A percentile compares a stretch with the other conserved stretches of the same genome.
Conservation (phyloP, 92 coral and sea anemone species). For the Paramuricea clavata region DNA sequence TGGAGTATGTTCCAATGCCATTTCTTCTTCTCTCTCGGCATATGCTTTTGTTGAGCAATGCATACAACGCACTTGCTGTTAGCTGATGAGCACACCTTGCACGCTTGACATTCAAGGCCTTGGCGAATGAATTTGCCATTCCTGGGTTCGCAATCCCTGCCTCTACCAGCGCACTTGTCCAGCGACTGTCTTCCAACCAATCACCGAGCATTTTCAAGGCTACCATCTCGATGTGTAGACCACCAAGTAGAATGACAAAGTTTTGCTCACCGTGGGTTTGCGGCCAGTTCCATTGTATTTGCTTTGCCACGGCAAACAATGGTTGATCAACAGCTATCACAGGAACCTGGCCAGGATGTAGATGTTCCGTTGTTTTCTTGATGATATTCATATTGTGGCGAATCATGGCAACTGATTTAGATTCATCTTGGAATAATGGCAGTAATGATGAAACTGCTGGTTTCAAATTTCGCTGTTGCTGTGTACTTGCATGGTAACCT, state of each 20-base stretch:
- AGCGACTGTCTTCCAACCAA: conserved; percentile 56
- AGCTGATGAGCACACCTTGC: conserved; percentile 77
- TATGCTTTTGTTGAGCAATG: conserved; percentile 61
- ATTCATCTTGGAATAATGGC: conserved; percentile 52
- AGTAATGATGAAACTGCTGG: conserved; percentile 37
- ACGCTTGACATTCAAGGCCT: conserved; percentile 56
- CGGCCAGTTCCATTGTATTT: conserved; percentile 61
- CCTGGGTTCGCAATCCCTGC: conserved; percentile 42
- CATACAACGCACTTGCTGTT: conserved; percentile 68
- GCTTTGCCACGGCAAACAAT: conserved; percentile 27
- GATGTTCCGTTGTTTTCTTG: conserved; percentile 35
- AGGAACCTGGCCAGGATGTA: conserved; percentile 24
- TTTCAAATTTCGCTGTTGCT: background rate
- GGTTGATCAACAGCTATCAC: conserved; percentile 38
- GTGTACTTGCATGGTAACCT: conserved; percentile 65
- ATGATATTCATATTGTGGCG: conserved; percentile 51
- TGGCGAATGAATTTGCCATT: conserved; percentile 40
- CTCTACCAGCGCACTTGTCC: conserved; percentile 49
- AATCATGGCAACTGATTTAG: conserved; percentile 54
- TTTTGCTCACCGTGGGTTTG: conserved; percentile 52
- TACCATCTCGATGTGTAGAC: conserved; percentile 53
- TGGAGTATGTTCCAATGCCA: conserved; percentile 17
- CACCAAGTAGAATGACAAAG: conserved; percentile 46
- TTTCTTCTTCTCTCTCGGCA: conserved; percentile 47
- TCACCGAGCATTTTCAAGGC: conserved; percentile 51